phyloP scores from a whole-genome alignment of 2,797 vertebrate species.

The Sebastes taczanowskii region DNA sequence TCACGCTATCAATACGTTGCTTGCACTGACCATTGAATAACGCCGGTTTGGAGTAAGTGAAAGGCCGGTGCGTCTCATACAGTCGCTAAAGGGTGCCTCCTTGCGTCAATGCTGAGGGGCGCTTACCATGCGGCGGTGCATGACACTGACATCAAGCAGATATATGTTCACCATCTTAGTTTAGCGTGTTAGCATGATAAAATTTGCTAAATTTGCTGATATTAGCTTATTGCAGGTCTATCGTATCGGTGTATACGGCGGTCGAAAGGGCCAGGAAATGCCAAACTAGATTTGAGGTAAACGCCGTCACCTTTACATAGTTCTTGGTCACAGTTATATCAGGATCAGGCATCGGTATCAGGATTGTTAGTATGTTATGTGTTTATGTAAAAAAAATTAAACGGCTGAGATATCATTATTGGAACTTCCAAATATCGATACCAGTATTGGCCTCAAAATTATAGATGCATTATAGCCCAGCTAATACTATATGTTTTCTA shows the following conservation, averaged over 20 bases:
- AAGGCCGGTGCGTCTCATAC: fast-evolving
- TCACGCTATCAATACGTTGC: no score
- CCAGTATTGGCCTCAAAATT: background rate
- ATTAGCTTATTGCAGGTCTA: background rate
- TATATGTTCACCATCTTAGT: background rate
- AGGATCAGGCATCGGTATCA: no score
- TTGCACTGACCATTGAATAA: no score
- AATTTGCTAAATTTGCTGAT: background rate
- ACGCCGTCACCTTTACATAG: background rate
- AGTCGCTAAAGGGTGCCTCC: no score
- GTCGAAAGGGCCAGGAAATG: background rate
- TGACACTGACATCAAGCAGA: no score
- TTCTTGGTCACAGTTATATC: background rate
- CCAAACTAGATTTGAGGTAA: background rate
- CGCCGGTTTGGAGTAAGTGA: no score
- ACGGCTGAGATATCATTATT: background rate
- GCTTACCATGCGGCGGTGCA: no score
- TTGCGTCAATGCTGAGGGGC: no score
- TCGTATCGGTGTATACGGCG: background rate
- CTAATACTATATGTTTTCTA: background rate
- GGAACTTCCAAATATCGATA: background rate
- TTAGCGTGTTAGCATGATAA: background rate
- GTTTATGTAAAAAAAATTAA: background rate
- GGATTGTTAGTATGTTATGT: background rate
- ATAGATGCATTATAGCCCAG: background rate